Evolutionary conservation across 2,888 invertebrate genomes (phyloP), one percentile per base, ranked within the genome.

Genomic region (Autographa gamma): DNA sequence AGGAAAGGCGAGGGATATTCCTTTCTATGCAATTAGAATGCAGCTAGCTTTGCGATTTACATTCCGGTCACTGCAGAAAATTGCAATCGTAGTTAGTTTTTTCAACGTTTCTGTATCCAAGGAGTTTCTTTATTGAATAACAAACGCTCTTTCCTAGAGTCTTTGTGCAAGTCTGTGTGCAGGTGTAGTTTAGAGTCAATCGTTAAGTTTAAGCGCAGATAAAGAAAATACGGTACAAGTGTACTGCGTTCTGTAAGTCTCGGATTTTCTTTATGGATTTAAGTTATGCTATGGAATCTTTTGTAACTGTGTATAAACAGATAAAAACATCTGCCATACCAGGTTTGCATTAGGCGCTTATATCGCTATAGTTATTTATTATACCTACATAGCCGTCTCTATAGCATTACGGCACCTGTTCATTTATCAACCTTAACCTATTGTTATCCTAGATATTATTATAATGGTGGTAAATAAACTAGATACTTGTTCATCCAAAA

Each of bases 21-120:
- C 69, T 73, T 88, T 85, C 78, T 75, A 69, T 76, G 83, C 87
- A 86, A 89, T 90, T 90, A 88, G 85, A 88, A 89, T 89, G 88
- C 85, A 85, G 86, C 83, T 78, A 66, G 83, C 79, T 80, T 63
- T 74, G 82, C 81, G 81, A 85, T 85, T 85, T 81, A 83, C 80
- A 86, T 86, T 86, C 78, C 77, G 83, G 74, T 84, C 82, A 81
- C 68, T 68, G 74, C 66, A 59, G 85, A 79, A 83, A 88, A 88
- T 86, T 84, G 84, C 84, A 86, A 82, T 84, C 70, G 64, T 72
- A 77, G 80, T 79, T 69, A 75, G 70, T 80, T 80, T 84, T 86
- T 85, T 78, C 73, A 76, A 81, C 71, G 74, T 73, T 72, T 38
- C 63, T 63, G 59, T 18, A 63, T 58, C 19, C 60, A 62, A 77